Base-by-base conservation (phyloP, 2,113 vertebrate species). In the Austrofundulus limnaeus region DNA sequence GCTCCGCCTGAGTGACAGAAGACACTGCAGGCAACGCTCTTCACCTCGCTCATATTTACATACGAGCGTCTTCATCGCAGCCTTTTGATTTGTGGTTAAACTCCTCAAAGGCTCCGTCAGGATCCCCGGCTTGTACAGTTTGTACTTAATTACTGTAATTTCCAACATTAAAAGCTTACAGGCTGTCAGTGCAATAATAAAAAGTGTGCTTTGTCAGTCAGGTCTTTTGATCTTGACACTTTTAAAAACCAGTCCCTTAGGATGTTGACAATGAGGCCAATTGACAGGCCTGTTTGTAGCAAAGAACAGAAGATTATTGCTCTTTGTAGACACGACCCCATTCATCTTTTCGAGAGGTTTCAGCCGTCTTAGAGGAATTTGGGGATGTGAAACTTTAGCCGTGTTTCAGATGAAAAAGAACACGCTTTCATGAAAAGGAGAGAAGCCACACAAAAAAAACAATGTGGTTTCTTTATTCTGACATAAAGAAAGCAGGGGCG, bases 151-250 rank as follows among this genome's bases (percentile, higher is more conserved):
- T 86, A 92, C 78, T 84, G 66, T 88, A 89, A 91, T 92, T 86
- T 83, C 71, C 75, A 80, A 89, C 84, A 87, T 89, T 89, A 88
- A 90, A 90, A 87, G 81, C 85, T 76, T 77, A 88, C 80, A 76
- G 77, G 70, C 67, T 86, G 78, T 75, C 67, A 66, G 65, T 67
- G 77, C 81, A 82, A 87, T 81, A 85, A 84, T 74, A 85, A 87
- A 86, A 85, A 75, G 70, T 31, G 57, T 80, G 83, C 82, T 87
- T 89, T 88, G 85, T 87, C 84, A 87, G 78, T 84, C 77, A 77
- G 70, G 58, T 71, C 84, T 79, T 92, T 93, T 93, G 89, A 93
- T 92, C 84, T 85, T 75, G 78, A 90, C 90, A 86, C 85, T 86
- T 90, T 76, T 70, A 78, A 86, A 90, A 90, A 87, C 37, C 82